Conservation (phyloP, 1,140 invertebrate species). For the Mercenaria mercenaria region DNA sequence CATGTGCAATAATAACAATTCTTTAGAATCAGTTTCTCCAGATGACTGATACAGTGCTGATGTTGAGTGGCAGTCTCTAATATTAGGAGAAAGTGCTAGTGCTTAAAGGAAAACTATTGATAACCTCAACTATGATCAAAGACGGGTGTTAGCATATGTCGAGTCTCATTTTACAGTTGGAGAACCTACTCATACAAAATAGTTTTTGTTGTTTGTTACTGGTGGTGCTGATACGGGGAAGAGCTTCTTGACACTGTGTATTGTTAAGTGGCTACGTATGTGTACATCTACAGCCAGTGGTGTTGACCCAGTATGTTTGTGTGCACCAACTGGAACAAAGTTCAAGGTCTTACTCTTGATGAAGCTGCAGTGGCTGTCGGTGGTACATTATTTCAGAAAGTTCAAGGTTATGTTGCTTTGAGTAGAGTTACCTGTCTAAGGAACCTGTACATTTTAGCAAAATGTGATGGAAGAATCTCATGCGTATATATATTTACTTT, state of each 20-base stretch:
- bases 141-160: background rate
- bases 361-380: slow-evolving; percentile 16
- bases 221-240: background rate
- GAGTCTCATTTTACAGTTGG: background rate
- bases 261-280: background rate
- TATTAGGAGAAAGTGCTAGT: too few relatives aligned
- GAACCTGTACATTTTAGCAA: slow-evolving; percentile 18
- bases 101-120: too few relatives aligned
- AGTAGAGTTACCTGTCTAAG: slow-evolving; percentile 40
- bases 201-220: background rate
- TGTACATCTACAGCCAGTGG: background rate
- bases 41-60: too few relatives aligned
- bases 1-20: too few relatives aligned
- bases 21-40: too few relatives aligned
- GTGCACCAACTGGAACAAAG: slow-evolving; percentile 35
- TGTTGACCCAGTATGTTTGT: background rate
- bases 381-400: slow-evolving; percentile 35
- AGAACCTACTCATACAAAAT: background rate
- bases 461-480: background rate
- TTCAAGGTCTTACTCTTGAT: slow-evolving; percentile 49
- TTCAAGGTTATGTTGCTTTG: slow-evolving; percentile 51
- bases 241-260: background rate
- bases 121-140: too few relatives aligned
- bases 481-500: too few relatives aligned
- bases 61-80: background rate